A percentile compares a stretch with the other conserved stretches of the same genome.
These are phyloP conservation scores for Panagrolaimus sp. DNA, from an alignment of 1,140 invertebrate genomes.

Conservation along the genomic window DNA sequence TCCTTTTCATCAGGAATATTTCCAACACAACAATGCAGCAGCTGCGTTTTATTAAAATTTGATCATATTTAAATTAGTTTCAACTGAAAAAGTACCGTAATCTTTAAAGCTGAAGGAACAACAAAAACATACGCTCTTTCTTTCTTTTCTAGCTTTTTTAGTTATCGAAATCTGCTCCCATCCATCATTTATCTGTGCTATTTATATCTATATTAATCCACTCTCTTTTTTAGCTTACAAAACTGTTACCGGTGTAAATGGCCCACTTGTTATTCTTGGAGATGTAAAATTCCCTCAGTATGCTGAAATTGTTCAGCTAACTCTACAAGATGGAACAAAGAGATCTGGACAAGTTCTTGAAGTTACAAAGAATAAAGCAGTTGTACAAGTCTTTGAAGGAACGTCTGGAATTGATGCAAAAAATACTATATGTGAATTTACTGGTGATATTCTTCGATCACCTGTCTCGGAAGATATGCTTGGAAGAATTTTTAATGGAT, in stretches of 20 bases:
- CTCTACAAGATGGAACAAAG: constrained; percentile 78
- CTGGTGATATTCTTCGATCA: constrained; percentile 85
- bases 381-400: constrained; percentile 86
- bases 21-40: no score
- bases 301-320: constrained; percentile 85
- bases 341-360: constrained; percentile 89
- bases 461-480: constrained; percentile 95
- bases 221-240: constrained; percentile 72
- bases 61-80: no score
- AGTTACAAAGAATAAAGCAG: constrained; percentile 86
- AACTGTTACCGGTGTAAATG: constrained; percentile 91
- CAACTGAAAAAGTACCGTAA: no score
- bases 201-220: background rate
- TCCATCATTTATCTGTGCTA: no score
- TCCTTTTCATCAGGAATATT: no score
- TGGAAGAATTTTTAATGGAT: constrained; percentile 94
- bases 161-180: no score
- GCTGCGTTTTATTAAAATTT: no score
- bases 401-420: constrained; percentile 94
- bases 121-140: no score
- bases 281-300: constrained; percentile 90
- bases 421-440: constrained; percentile 90
- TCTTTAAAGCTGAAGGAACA: no score
- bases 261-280: constrained; percentile 86
- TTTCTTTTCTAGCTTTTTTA: no score